phyloP scores from a whole-genome alignment of 1,140 invertebrate genomes.

The Drosophila grimshawi region DNA sequence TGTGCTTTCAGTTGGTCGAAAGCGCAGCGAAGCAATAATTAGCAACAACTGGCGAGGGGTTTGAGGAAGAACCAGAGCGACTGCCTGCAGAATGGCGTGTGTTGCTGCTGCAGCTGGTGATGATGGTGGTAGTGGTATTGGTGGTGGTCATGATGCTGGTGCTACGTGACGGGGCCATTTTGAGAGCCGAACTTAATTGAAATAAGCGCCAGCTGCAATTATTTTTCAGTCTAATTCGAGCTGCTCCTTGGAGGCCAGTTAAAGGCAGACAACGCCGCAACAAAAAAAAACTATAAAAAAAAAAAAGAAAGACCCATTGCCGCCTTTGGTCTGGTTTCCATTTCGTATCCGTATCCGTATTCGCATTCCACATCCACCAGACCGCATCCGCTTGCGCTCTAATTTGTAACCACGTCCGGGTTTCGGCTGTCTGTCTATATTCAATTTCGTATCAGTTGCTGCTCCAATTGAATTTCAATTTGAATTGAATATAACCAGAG shows the following conservation, averaged over 20 bases:
- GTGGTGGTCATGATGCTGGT: conserved; percentile 28
- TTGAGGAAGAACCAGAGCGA: background rate
- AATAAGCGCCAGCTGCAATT: conserved; percentile 75
- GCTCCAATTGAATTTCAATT: conserved; percentile 70
- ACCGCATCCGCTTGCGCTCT: conserved; percentile 12
- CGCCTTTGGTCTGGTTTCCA: conserved; percentile 17
- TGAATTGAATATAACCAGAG: conserved; percentile 36
- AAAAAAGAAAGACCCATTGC: too few relatives aligned
- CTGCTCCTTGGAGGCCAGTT: conserved; percentile 40
- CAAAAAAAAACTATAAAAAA: conserved; percentile 2
- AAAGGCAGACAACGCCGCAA: background rate
- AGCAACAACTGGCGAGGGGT: conserved; percentile 30
- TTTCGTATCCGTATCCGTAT: conserved; percentile 14
- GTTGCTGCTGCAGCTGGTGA: conserved; percentile 2
- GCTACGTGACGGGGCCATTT: conserved; percentile 52
- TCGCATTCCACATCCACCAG: background rate
- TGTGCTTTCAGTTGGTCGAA: conserved; percentile 57
- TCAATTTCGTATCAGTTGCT: conserved; percentile 56
- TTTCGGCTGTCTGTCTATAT: conserved; percentile 28
- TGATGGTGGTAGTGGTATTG: conserved; percentile 26
- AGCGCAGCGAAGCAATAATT: conserved; percentile 51
- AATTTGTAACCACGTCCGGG: conserved; percentile 44
- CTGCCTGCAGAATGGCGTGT: background rate
- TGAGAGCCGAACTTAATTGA: conserved; percentile 69
- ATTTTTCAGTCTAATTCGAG: conserved; percentile 77